Evolutionary conservation across 1,140 invertebrate species (phyloP), one percentile per base, ranked within the genome.

Genomic region (Drosophila seguyi): DNA sequence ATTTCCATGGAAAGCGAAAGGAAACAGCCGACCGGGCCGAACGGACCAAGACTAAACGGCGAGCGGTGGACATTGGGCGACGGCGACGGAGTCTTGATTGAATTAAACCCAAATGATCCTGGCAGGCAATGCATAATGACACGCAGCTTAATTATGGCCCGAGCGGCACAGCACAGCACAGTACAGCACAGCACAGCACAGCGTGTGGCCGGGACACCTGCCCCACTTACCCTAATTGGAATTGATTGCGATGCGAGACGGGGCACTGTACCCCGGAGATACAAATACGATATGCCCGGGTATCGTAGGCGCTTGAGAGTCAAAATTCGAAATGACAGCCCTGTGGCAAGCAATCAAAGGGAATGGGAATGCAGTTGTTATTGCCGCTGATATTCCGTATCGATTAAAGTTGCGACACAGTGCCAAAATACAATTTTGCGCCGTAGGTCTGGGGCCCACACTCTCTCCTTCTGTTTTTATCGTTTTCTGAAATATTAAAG

Each of bases 141-240:
- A 88, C 81, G 73, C 73, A 77, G 76, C 80, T 88, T 84, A 87
- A 87, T 87, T 87, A 84, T 60, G 47, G 25, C 42, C 45, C 47
- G 34, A 55, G 50, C 20, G 8, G 31, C 50, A 16, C 48, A 34
- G 29, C 48, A 5, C 10, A 41, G 38, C 68, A 25, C 58, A 38
- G 41, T n/a, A n/a, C 7, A 52, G 48, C 48, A 31, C 47, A 27
- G 47, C 22, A 47, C 10, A 41, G 38, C 68, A 25, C 58, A 38
- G 41, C 48, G 31, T 55, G 59, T 63, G 38, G 44, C 36, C 45
- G 36, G 50, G 39, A 53, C 55, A 77, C 63, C 57, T 82, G 67
- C 52, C 82, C 81, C 72, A 87, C 76, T 87, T 84, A 74, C 47
- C 57, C 58, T 87, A 90, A 87, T 87, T 87, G 80, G 88, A 87